Evolutionary conservation across 2,797 vertebrate species (phyloP).

Genomic region (Diplodus puntazzo): DNA sequence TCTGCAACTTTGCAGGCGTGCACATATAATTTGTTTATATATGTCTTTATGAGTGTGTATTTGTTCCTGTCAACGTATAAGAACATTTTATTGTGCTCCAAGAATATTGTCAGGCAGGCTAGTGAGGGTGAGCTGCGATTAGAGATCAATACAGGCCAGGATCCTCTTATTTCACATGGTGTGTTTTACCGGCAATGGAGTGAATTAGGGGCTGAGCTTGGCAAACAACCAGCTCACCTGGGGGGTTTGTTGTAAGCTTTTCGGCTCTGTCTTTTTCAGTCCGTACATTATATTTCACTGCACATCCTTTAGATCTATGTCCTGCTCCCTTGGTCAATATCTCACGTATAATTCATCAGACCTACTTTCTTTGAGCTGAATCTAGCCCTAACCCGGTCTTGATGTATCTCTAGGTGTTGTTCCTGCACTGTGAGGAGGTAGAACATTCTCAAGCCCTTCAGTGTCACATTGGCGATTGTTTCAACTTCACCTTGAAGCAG

Average conservation of each 20-base stretch:
- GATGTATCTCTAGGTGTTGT: slow-evolving; percentile 31
- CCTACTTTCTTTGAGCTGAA: slow-evolving; percentile 42
- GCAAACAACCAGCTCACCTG: slow-evolving; percentile 75
- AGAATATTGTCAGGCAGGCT: slow-evolving; percentile 48
- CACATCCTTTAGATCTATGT: slow-evolving; percentile 56
- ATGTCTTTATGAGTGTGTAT: slow-evolving; percentile 22
- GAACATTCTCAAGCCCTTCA: slow-evolving; percentile 19
- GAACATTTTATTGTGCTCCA: slow-evolving; percentile 52
- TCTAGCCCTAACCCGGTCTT: slow-evolving; percentile 30
- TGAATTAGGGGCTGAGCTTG: slow-evolving; percentile 73
- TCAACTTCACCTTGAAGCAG: slow-evolving; percentile 47
- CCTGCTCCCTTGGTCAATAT: slow-evolving; percentile 58
- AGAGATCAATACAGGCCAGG: slow-evolving; percentile 74
- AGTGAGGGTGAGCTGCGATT: slow-evolving; percentile 47
- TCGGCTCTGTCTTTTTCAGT: slow-evolving; percentile 69
- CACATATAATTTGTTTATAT: not conserved
- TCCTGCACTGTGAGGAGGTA: slow-evolving; percentile 15
- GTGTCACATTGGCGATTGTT: not conserved
- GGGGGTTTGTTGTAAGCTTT: slow-evolving; percentile 75
- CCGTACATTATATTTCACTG: slow-evolving; percentile 69
- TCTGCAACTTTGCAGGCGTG: slow-evolving; percentile 21
- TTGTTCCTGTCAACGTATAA: slow-evolving; percentile 34
- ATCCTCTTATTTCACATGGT: slow-evolving; percentile 69
- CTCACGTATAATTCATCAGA: slow-evolving; percentile 56
- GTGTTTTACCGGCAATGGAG: slow-evolving; percentile 70